phyloP scores from a whole-genome alignment of 2,113 vertebrate species.

The Podarcis raffonei region DNA sequence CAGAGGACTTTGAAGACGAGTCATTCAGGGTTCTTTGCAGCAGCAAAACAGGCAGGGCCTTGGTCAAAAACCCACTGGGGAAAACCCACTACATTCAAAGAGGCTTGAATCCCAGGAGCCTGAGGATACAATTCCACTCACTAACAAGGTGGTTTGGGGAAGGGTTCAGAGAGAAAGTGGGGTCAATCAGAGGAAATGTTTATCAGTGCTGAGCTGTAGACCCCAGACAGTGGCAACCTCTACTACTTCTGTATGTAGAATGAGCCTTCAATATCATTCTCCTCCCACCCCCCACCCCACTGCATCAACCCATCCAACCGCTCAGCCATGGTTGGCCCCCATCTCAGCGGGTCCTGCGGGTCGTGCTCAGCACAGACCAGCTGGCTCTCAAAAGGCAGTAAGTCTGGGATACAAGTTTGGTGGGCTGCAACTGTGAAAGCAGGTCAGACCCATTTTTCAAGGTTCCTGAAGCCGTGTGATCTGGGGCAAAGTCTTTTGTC shows the following conservation, averaged over 20 bases:
- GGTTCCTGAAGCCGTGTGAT: neutral
- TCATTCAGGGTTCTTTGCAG: neutral
- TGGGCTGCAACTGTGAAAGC: neutral
- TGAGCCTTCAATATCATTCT: neutral
- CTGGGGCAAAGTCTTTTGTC: neutral
- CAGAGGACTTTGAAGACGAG: neutral
- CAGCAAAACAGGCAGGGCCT: neutral
- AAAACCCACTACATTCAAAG: fast-evolving
- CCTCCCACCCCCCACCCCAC: neutral
- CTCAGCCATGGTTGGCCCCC: neutral
- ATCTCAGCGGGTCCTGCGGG: too few species aligned
- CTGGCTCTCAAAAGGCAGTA: neutral
- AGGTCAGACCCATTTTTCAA: neutral
- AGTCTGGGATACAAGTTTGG: neutral
- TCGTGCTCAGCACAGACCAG: neutral
- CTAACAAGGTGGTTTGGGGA: neutral
- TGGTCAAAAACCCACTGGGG: neutral
- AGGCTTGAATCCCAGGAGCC: neutral
- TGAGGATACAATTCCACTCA: fast-evolving
- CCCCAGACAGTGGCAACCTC: fast-evolving
- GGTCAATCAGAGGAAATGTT: neutral
- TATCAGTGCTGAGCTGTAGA: neutral
- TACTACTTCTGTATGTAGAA: neutral
- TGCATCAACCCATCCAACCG: neutral
- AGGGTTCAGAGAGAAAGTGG: neutral